A percentile compares a stretch with the other conserved stretches of the same genome.
Evolutionary conservation across 2,113 vertebrate species (phyloP).

Genomic region (Peromyscus leucopus): DNA sequence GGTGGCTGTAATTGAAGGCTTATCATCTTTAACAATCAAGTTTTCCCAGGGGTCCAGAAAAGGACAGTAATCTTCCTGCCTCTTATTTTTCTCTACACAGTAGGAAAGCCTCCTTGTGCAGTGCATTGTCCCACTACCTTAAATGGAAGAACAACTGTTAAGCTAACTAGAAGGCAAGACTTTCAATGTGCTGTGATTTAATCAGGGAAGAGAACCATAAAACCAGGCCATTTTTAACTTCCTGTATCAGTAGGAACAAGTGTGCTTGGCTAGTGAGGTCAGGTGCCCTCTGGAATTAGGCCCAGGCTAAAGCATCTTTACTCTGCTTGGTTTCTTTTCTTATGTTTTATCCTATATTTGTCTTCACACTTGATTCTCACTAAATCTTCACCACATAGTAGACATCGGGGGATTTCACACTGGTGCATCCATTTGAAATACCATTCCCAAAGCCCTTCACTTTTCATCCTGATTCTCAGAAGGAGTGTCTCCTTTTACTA

Average conservation of each 20-base stretch:
- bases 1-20: background rate
- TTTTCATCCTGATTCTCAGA: background rate
- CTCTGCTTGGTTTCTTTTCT: background rate
- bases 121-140: background rate
- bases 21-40: background rate
- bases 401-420: background rate
- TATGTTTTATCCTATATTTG: background rate
- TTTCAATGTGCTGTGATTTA: background rate
- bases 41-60: background rate
- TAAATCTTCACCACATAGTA: background rate
- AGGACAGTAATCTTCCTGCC: background rate
- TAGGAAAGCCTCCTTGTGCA: background rate
- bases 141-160: too few species aligned
- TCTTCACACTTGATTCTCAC: background rate
- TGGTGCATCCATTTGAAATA: background rate
- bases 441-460: background rate
- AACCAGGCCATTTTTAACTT: too few species aligned
- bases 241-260: background rate
- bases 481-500: background rate
- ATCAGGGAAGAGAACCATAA: background rate
- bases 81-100: background rate
- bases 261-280: background rate
- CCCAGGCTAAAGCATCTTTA: background rate
- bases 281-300: background rate
- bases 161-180: background rate